Conservation (phyloP, 2,888 invertebrate species). For the Yponomeuta plumbellus region DNA sequence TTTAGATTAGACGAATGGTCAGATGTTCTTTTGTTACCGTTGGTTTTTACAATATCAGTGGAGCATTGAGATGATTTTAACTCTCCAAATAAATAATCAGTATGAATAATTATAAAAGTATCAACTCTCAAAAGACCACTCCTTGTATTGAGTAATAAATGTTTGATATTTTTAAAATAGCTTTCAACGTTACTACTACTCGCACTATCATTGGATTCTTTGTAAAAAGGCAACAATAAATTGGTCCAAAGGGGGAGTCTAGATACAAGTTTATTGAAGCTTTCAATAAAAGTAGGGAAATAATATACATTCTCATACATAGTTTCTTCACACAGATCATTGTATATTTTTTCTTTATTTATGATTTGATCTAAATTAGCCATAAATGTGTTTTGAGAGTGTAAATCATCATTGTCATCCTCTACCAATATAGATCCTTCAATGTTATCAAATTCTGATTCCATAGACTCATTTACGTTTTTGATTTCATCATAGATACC, state of each 20-base stretch:
- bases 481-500: no score
- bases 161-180: slow-evolving; percentile 18
- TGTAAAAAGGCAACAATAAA: slow-evolving; percentile 18
- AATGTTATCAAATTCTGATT: background rate
- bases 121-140: slow-evolving; percentile 20
- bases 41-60: no score
- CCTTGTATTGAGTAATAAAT: slow-evolving; percentile 9
- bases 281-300: slow-evolving; percentile 20
- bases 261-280: slow-evolving; percentile 18
- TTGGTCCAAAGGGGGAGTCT: slow-evolving; percentile 21
- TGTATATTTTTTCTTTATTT: slow-evolving; percentile 19
- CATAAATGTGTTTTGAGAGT: slow-evolving; percentile 6
- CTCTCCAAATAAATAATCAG: slow-evolving; percentile 22
- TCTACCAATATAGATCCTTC: slow-evolving; percentile 13
- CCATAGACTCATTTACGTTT: no score
- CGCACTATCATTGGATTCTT: slow-evolving; percentile 16
- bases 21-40: no score
- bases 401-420: slow-evolving; percentile 14
- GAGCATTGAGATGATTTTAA: no score
- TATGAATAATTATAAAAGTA: slow-evolving; percentile 21
- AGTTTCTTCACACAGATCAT: slow-evolving; percentile 17
- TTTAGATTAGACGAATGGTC: no score
- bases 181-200: slow-evolving; percentile 21
- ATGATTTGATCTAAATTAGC: slow-evolving; percentile 15
- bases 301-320: slow-evolving; percentile 19